phyloP scores from a whole-genome alignment of 2,888 invertebrate genomes.

The Ecdyonurus torrentis region DNA sequence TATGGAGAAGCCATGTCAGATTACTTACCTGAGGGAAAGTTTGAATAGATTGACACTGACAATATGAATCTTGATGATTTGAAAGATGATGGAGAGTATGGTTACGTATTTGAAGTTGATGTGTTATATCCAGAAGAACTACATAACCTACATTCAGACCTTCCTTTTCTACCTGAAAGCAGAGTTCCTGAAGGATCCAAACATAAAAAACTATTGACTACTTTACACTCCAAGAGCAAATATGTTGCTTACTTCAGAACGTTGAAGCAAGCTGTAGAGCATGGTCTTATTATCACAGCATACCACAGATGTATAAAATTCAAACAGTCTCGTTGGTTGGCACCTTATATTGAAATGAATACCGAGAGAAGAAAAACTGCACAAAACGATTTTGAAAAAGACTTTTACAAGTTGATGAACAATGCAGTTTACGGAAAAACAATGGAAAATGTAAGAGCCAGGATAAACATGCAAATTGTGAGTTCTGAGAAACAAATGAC shows the following conservation, averaged over 20 bases:
- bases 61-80: slow-evolving; percentile 1
- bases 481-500: slow-evolving; percentile 4
- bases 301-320: slow-evolving; percentile 15
- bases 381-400: slow-evolving; percentile 21
- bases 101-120: slow-evolving; percentile 4
- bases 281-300: slow-evolving; percentile 14
- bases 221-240: background rate
- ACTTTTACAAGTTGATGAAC: slow-evolving; percentile 24
- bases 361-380: slow-evolving; percentile 14
- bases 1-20: slow-evolving; percentile 22
- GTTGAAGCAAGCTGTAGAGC: background rate
- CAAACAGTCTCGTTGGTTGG: slow-evolving; percentile 14
- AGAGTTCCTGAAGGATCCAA: background rate
- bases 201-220: slow-evolving; percentile 3
- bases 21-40: slow-evolving; percentile 18
- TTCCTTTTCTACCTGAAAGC: background rate
- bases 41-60: slow-evolving; percentile 18
- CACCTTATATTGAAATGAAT: slow-evolving; percentile 15
- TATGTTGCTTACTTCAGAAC: background rate
- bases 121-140: slow-evolving; percentile 2
- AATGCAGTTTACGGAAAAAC: slow-evolving; percentile 24
- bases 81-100: background rate
- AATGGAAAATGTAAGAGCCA: slow-evolving; percentile 25
- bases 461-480: slow-evolving; percentile 20
- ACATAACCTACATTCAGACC: background rate